These are phyloP conservation scores for Choloepus hoffmanni DNA, from an alignment of 2,113 vertebrate genomes.

Conservation along the genomic window DNA sequence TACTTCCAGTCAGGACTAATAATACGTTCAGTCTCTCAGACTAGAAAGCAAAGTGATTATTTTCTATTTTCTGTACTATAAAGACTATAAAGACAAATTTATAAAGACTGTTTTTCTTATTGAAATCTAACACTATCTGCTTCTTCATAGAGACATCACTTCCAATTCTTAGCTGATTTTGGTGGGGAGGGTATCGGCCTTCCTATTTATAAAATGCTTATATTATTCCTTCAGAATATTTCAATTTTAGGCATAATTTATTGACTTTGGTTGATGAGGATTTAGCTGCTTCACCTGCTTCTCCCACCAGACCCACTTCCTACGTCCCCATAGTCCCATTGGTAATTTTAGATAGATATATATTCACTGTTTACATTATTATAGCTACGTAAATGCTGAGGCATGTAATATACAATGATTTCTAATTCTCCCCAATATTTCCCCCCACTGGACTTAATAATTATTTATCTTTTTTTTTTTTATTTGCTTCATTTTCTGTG, in stretches of 20 bases:
- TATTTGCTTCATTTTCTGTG: not conserved
- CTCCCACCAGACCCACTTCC: not conserved
- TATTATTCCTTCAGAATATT: not conserved
- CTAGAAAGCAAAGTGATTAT: not conserved
- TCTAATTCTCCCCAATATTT: not conserved
- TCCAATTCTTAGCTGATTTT: not conserved
- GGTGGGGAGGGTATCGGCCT: no score
- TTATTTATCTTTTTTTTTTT: not conserved
- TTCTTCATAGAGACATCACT: not conserved
- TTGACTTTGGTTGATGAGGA: not conserved
- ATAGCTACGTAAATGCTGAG: not conserved
- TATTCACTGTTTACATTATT: not conserved
- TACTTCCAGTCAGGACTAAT: not conserved
- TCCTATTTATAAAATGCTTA: not conserved
- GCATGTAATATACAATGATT: not conserved
- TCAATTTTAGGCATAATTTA: not conserved
- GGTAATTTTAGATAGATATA: not conserved
- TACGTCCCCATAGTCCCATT: not conserved
- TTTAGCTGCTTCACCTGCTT: not conserved
- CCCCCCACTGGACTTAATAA: no score
- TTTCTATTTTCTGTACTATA: not conserved
- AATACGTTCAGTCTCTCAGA: not conserved
- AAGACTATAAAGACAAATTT: not conserved
- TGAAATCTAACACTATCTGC: not conserved
- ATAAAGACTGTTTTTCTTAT: not conserved